These are phyloP conservation scores for Rhinichthys osculus DNA, from an alignment of 2,797 vertebrate genomes.

Conservation along the genomic window DNA sequence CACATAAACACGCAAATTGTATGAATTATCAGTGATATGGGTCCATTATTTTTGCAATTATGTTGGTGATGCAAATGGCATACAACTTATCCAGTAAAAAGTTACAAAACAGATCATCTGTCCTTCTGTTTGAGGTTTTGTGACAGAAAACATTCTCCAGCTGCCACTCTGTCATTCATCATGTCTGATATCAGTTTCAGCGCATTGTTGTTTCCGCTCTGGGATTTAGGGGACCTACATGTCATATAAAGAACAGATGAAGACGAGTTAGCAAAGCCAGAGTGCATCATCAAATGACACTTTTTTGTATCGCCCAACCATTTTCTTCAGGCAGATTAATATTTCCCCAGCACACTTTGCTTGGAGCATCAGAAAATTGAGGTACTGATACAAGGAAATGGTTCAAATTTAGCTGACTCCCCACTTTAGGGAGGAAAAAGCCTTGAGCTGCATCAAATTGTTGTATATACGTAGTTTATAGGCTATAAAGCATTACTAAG, in stretches of 20 bases:
- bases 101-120: neutral
- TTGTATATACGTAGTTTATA: conserved; percentile 41
- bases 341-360: conserved; percentile 14
- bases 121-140: conserved; percentile 72
- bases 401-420: conserved; percentile 37
- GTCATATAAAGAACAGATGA: conserved; percentile 65
- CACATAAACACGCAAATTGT: neutral
- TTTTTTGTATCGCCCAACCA: neutral
- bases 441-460: conserved; percentile 26
- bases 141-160: conserved; percentile 67
- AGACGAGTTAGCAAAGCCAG: conserved; percentile 42
- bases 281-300: conserved; percentile 25
- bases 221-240: conserved; percentile 63
- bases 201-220: conserved; percentile 50
- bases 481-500: conserved; percentile 43
- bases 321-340: conserved; percentile 4
- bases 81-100: neutral
- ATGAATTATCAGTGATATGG: neutral
- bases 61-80: neutral
- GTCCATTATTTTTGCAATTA: neutral
- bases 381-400: conserved; percentile 21
- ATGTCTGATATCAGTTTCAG: conserved; percentile 68
- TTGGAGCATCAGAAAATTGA: conserved; percentile 28
- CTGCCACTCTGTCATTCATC: conserved; percentile 63
- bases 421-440: conserved; percentile 29